These are phyloP conservation scores for Neoascia interrupta DNA, from an alignment of 2,888 invertebrate species.

Conservation along the genomic window DNA sequence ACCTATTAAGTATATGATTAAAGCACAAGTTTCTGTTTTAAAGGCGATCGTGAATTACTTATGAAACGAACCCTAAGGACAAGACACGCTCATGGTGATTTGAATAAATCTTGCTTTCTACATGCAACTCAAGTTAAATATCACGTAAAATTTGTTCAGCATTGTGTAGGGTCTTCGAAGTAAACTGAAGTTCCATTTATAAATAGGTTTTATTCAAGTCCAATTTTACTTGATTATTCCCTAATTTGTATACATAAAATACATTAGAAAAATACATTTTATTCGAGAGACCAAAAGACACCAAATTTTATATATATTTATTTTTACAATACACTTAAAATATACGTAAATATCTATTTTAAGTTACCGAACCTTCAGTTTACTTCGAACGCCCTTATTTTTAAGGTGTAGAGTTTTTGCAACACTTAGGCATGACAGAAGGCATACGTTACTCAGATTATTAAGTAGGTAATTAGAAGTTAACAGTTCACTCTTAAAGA, in stretches of 20 bases:
- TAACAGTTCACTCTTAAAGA: slow-evolving; percentile 9
- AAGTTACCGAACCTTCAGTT: not conserved
- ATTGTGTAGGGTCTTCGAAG: not conserved
- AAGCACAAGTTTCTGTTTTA: slow-evolving; percentile 41
- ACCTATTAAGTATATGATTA: slow-evolving; percentile 44
- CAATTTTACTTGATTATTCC: not conserved
- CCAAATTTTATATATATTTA: not conserved
- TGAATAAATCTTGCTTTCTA: not conserved
- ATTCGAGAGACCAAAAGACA: slow-evolving; percentile 3
- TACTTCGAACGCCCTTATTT: not conserved
- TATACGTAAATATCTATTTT: too few relatives aligned
- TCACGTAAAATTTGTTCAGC: slow-evolving; percentile 30
- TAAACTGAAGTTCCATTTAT: slow-evolving; percentile 1
- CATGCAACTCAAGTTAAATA: slow-evolving; percentile 10
- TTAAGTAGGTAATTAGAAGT: slow-evolving; percentile 18
- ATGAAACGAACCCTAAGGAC: slow-evolving; percentile 13
- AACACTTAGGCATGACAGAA: slow-evolving; percentile 23
- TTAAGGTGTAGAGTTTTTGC: not conserved
- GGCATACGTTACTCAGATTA: too few relatives aligned
- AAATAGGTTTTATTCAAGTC: slow-evolving; percentile 4
- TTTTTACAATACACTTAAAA: slow-evolving; percentile 1
- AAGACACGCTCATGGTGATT: slow-evolving; percentile 60
- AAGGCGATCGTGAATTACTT: slow-evolving; percentile 23
- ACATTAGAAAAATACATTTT: slow-evolving; percentile 9
- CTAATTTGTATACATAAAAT: not conserved